These are phyloP conservation scores for Aleiodes sp. DNA, from an alignment of 1,140 invertebrate genomes.

Conservation along the genomic window DNA sequence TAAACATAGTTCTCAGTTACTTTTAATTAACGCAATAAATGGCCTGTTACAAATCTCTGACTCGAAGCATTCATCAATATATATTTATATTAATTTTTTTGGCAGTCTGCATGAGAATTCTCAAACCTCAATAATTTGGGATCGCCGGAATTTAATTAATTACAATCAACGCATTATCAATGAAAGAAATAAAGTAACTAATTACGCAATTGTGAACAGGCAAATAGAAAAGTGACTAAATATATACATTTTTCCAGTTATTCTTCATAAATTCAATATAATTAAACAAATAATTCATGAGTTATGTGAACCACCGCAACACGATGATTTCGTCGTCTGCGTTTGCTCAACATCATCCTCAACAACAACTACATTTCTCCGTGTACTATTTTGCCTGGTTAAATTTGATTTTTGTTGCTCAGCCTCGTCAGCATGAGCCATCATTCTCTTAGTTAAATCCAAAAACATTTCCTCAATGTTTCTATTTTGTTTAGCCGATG, in stretches of 20 bases:
- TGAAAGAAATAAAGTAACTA: too few relatives aligned
- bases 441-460: conserved; percentile 80
- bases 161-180: neutral
- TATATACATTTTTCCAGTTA: conserved; percentile 34
- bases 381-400: conserved; percentile 65
- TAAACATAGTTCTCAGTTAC: too few relatives aligned
- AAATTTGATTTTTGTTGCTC: conserved; percentile 62
- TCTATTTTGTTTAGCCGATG: conserved; percentile 94
- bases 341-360: conserved; percentile 68
- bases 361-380: conserved; percentile 71
- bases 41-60: neutral
- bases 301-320: conserved; percentile 54
- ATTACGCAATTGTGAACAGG: neutral
- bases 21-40: too few relatives aligned
- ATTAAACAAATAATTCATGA: conserved; percentile 45
- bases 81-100: neutral
- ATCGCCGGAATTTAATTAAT: neutral
- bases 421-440: conserved; percentile 65
- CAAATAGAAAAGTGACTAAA: conserved; percentile 32
- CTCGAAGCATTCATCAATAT: neutral
- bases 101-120: conserved; percentile 15
- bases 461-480: conserved; percentile 95
- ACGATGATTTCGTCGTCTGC: conserved; percentile 55
- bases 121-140: neutral
- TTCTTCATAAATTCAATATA: neutral